Conservation (phyloP, 1,140 invertebrate species). For the Drosophila yakuba region DNA sequence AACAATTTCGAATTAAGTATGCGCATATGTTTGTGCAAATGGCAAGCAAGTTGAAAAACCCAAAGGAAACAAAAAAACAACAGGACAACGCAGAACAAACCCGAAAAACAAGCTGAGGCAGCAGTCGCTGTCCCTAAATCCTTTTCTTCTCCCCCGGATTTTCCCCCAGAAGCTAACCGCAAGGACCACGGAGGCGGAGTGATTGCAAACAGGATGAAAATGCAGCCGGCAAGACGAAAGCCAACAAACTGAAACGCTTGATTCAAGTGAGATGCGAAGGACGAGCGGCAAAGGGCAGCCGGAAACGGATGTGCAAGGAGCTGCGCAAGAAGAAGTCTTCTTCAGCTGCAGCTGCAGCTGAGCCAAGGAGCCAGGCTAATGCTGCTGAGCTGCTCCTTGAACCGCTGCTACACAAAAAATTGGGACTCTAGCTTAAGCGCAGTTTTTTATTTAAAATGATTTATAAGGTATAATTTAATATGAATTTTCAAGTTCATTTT, state of each 20-base stretch:
- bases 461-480: neutral
- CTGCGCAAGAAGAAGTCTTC: constrained; percentile 48
- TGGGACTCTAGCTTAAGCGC: neutral
- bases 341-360: constrained; percentile 19
- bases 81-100: constrained; percentile 25
- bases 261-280: constrained; percentile 11
- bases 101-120: constrained; percentile 34
- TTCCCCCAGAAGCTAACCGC: constrained; percentile 20
- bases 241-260: constrained; percentile 62
- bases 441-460: neutral
- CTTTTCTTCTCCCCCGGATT: neutral
- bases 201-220: constrained; percentile 75
- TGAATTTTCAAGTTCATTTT: no score
- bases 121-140: constrained; percentile 11
- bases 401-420: constrained; percentile 4
- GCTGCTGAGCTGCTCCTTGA: constrained; percentile 32
- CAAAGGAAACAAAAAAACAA: constrained; percentile 11
- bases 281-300: constrained; percentile 10
- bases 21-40: constrained; percentile 76
- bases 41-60: constrained; percentile 53
- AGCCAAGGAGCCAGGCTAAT: constrained; percentile 57
- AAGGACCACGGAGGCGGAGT: constrained; percentile 67
- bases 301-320: constrained; percentile 74
- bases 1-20: constrained; percentile 78
- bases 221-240: constrained; percentile 68